phyloP scores from a whole-genome alignment of 2,113 vertebrate species.

The Channa argus region DNA sequence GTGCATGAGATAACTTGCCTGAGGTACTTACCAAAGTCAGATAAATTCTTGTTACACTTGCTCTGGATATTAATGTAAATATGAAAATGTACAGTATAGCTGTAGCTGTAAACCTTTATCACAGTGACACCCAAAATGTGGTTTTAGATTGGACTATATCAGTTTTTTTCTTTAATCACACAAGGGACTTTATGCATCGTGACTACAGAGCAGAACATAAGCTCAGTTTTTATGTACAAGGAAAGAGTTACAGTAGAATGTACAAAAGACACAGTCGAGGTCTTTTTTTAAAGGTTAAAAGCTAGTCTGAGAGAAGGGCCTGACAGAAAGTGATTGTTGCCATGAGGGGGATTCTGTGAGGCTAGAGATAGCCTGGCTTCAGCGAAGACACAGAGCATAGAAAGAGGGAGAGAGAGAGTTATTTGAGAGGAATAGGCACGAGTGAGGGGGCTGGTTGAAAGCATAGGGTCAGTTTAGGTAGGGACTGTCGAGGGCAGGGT shows the following conservation, averaged over 20 bases:
- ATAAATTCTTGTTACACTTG: slow-evolving; percentile 71
- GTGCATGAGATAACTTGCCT: slow-evolving; percentile 79
- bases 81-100: slow-evolving; percentile 68
- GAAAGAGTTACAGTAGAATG: slow-evolving; percentile 51
- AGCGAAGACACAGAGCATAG: slow-evolving; percentile 50
- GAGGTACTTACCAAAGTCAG: slow-evolving; percentile 82
- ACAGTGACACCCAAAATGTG: slow-evolving; percentile 54
- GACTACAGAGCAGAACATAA: slow-evolving; percentile 36
- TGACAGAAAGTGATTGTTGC: slow-evolving; percentile 74
- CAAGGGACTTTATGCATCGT: slow-evolving; percentile 32
- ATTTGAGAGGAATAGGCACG: slow-evolving; percentile 68
- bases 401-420: slow-evolving; percentile 56
- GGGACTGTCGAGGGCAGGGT: slow-evolving; percentile 55
- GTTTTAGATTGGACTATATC: slow-evolving; percentile 54
- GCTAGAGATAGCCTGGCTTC: slow-evolving; percentile 50
- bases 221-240: slow-evolving; percentile 46
- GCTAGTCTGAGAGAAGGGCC: slow-evolving; percentile 70
- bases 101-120: slow-evolving; percentile 69
- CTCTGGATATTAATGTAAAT: slow-evolving; percentile 75
- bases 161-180: slow-evolving; percentile 28
- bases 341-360: slow-evolving; percentile 53
- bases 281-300: slow-evolving; percentile 51
- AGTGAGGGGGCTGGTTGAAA: slow-evolving; percentile 66
- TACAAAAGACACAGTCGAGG: slow-evolving; percentile 53
- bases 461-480: slow-evolving; percentile 70